Evolutionary conservation across 2,888 invertebrate species (phyloP).

Genomic region (Drosophila pseudotalamancana): DNA sequence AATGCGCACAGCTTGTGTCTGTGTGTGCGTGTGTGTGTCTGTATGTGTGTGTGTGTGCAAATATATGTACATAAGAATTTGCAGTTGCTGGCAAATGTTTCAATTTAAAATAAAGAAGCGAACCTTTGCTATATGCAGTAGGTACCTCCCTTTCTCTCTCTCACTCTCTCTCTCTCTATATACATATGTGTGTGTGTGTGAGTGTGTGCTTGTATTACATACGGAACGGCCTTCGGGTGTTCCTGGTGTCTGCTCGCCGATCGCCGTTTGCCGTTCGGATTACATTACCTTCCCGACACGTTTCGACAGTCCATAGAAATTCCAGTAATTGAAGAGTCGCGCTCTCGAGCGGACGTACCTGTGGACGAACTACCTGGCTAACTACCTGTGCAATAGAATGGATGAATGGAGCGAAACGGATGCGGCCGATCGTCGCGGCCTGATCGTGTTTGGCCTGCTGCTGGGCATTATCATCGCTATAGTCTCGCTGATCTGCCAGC

Average conservation of each 20-base stretch:
- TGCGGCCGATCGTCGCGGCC: not conserved
- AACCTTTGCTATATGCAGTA: conserved; percentile 1
- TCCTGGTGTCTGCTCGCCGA: conserved; percentile 2
- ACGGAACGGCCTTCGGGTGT: conserved; percentile 33
- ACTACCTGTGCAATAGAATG: not conserved
- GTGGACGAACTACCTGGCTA: not conserved
- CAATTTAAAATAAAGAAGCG: conserved; percentile 46
- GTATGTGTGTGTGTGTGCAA: conserved; percentile 5
- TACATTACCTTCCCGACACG: conserved; percentile 43
- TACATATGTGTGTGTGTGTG: not conserved
- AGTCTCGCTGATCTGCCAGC: conserved; percentile 54
- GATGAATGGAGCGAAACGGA: not conserved
- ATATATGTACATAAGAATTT: conserved; percentile 33
- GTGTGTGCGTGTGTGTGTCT: not conserved
- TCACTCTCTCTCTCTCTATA: too few species aligned
- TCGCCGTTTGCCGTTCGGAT: conserved; percentile 17
- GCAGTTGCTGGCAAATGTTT: conserved; percentile 19
- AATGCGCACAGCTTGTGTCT: conserved; percentile 1
- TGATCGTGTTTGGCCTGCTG: conserved; percentile 27
- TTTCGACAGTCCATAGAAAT: conserved; percentile 64
- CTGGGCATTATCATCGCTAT: conserved; percentile 26
- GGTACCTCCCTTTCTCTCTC: too few species aligned
- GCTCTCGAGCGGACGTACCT: conserved; percentile 58
- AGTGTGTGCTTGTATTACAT: not conserved
- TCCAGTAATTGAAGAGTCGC: conserved; percentile 66